phyloP scores from a whole-genome alignment of 2,797 vertebrate species.

The Sebastes diploproa region DNA sequence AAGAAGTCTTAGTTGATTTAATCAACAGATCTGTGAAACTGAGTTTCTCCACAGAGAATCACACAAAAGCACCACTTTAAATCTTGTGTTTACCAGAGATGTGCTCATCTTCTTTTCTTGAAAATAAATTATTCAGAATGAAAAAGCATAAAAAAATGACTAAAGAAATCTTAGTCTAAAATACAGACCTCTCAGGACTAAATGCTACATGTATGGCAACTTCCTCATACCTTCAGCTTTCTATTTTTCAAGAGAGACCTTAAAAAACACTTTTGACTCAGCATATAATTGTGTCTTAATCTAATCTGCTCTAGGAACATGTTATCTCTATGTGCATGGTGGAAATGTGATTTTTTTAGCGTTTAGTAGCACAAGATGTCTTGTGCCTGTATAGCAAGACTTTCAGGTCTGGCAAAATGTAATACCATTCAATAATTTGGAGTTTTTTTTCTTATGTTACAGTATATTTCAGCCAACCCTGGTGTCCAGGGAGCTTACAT shows the following conservation, averaged over 20 bases:
- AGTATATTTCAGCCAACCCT: conserved; percentile 97
- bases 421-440: neutral
- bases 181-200: no score
- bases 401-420: neutral
- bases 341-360: neutral
- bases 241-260: neutral
- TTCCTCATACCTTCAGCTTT: neutral
- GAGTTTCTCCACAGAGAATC: no score
- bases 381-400: neutral
- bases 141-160: no score
- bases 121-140: no score
- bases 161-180: no score
- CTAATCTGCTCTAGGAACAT: neutral
- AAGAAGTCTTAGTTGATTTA: no score
- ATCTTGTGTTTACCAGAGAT: no score
- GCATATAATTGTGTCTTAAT: neutral
- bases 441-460: conserved; percentile 48
- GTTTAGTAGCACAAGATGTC: neutral
- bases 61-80: no score
- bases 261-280: neutral
- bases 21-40: no score
- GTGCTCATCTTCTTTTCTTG: no score
- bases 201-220: neutral
- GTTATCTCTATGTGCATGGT: neutral
- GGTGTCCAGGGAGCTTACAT: conserved; percentile 97